These are phyloP conservation scores for Craseonycteris thonglongyai DNA, from an alignment of 2,113 vertebrate genomes.

Conservation along the genomic window DNA sequence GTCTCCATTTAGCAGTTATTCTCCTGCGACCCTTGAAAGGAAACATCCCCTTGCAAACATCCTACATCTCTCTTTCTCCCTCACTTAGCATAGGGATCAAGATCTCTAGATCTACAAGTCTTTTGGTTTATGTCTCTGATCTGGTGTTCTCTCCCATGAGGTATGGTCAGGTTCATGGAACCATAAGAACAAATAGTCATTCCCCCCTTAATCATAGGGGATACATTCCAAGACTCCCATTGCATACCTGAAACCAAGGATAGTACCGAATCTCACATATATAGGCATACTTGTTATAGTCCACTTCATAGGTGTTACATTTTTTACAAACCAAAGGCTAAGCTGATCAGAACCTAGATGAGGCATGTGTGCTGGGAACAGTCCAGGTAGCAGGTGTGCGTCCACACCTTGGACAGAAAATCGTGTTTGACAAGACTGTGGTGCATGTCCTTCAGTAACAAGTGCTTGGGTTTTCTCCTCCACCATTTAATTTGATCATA, in stretches of 20 bases:
- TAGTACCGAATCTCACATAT: no score
- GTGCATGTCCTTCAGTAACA: background rate
- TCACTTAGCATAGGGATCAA: background rate
- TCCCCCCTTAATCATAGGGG: background rate
- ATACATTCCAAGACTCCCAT: no score
- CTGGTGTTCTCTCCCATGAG: no score
- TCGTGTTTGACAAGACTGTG: background rate
- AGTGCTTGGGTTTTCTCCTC: background rate
- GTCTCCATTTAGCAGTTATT: background rate
- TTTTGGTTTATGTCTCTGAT: background rate
- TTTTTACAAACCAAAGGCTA: background rate
- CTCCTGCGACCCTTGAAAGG: background rate
- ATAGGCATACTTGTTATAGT: background rate
- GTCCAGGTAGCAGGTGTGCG: background rate
- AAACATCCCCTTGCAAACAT: background rate
- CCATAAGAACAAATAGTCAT: background rate
- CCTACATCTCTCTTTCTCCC: background rate
- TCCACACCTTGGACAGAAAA: background rate
- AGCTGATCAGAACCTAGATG: background rate
- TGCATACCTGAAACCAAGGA: no score
- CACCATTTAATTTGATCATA: background rate
- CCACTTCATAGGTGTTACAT: background rate
- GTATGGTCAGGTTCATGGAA: background rate
- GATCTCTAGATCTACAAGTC: background rate
- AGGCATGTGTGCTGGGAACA: background rate